Evolutionary conservation across 2,888 invertebrate genomes (phyloP).

Genomic region (Apoda limacodes): DNA sequence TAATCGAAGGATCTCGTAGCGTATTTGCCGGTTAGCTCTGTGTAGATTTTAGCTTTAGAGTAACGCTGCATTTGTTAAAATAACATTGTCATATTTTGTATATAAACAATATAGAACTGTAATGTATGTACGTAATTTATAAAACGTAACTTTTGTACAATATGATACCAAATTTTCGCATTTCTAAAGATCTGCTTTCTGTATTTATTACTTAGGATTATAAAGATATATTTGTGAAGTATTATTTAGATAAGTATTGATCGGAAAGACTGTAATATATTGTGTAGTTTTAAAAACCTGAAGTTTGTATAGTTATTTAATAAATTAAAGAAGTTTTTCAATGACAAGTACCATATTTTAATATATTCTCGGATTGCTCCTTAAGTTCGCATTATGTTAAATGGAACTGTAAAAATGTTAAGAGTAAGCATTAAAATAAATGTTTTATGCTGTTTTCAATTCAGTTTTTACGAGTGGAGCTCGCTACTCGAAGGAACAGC

Average conservation of each 20-base stretch:
- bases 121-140: conserved; percentile 20
- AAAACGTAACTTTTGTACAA: conserved; percentile 63
- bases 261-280: conserved; percentile 68
- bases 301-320: conserved; percentile 65
- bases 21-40: conserved; percentile 45
- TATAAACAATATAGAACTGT: background rate
- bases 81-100: background rate
- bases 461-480: conserved; percentile 49
- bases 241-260: conserved; percentile 62
- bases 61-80: conserved; percentile 31
- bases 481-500: conserved; percentile 36
- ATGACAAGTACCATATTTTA: too few relatives aligned
- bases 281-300: conserved; percentile 62
- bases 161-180: conserved; percentile 66
- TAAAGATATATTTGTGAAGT: too few relatives aligned
- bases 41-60: conserved; percentile 44
- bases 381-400: conserved; percentile 26
- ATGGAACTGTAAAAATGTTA: conserved; percentile 31
- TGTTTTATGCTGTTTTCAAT: conserved; percentile 51
- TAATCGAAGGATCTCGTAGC: conserved; percentile 46
- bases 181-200: conserved; percentile 34
- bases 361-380: too few relatives aligned
- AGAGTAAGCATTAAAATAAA: conserved; percentile 34
- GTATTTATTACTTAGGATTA: too few relatives aligned
- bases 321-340: conserved; percentile 57